Evolutionary conservation across 2,888 invertebrate genomes (phyloP), one percentile per base, ranked within the genome.

Genomic region (Acrocyrtus sp.): DNA sequence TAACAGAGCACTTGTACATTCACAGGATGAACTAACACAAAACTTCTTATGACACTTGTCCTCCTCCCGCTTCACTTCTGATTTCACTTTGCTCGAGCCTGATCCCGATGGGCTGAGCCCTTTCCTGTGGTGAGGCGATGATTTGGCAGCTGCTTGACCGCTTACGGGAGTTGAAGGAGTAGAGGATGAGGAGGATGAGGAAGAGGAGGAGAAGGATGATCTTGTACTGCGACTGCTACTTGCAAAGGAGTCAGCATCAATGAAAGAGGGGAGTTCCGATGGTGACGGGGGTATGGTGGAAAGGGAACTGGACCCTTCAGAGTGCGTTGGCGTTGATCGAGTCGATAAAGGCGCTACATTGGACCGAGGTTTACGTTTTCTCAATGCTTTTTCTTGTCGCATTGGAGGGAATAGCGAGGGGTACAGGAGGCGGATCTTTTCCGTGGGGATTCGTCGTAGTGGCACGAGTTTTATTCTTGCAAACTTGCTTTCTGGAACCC

Each of bases 401-500:
- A 68, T 68, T 34, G 78, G 79, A 15, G 79, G 80, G 45, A 81
- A 79, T 48, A 80, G 60, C 19, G 73, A 73, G 19, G 81, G 80
- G 47, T 74, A 81, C 29, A 81, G 45, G 19, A 80, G n/a, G 17
- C 72, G 70, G 12, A 81, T 72, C 65, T 79, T 80, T 6, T 76
- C 72, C 10, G 76, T 51, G 27, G 81, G 80, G 29, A 81, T 72
- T 47, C 67, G 75, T n/a, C 80, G 74, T 27, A 80, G 72, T 57
- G 81, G 81, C 65, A 81, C 80, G 43, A 72, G 60, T 69, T 78
- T 80, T 19, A 68, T 73, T 24, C 39, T 19, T n/a, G 48, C 50
- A 51, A 62, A 80, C 43, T 81, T 77, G 56, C 76, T 78, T 51
- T 79, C 72, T 8, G 76, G 73, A 34, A 81, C 62, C 80, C 80